Conservation (phyloP, 2,888 invertebrate species). For the Dusona sp. region DNA sequence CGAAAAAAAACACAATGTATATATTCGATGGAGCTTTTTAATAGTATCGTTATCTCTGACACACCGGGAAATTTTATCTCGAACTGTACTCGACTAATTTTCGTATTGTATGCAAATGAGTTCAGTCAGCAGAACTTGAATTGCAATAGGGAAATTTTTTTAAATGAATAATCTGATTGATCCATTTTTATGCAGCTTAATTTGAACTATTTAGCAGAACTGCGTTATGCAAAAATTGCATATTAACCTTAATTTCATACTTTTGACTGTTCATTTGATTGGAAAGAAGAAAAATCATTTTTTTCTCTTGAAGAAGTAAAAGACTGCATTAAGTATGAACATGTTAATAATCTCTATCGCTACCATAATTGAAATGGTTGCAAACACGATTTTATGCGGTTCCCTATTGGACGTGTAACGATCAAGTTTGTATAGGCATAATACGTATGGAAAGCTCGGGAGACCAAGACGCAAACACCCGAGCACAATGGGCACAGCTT, state of each 20-base stretch:
- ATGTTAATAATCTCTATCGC: neutral
- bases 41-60: slow-evolving; percentile 15
- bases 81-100: slow-evolving; percentile 7
- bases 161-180: neutral
- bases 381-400: neutral
- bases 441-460: neutral
- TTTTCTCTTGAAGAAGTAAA: neutral
- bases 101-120: slow-evolving; percentile 22
- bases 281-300: neutral
- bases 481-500: slow-evolving; percentile 39
- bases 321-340: neutral
- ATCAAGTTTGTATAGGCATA: slow-evolving; percentile 1
- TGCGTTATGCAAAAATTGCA: neutral
- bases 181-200: neutral
- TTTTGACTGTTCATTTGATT: neutral
- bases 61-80: neutral
- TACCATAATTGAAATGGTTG: neutral
- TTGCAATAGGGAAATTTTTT: neutral
- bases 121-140: neutral
- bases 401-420: neutral
- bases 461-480: slow-evolving; percentile 27
- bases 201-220: neutral
- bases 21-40: slow-evolving; percentile 9
- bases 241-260: neutral
- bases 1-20: slow-evolving; percentile 26